phyloP scores from a whole-genome alignment of 2,888 invertebrate species.

The Agapostemon virescens region DNA sequence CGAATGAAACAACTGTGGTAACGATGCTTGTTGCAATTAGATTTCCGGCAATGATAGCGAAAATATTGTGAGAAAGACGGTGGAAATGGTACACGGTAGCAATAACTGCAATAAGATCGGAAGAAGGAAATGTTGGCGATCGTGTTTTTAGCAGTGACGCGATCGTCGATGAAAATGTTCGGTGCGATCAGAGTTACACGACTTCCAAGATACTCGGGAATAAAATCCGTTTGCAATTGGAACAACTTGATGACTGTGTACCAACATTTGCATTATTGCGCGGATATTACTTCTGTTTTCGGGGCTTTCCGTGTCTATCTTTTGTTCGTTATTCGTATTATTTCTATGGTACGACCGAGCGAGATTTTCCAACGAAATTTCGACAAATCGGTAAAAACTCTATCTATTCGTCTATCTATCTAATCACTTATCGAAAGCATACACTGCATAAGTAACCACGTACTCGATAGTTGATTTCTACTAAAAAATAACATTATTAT shows the following conservation, averaged over 20 bases:
- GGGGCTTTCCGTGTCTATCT: not conserved
- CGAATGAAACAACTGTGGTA: not conserved
- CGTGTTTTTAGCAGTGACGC: not conserved
- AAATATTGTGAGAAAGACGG: slow-evolving; percentile 34
- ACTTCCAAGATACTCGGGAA: not conserved
- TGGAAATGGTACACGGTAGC: slow-evolving; percentile 6
- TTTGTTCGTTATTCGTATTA: not conserved
- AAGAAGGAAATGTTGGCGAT: too few species aligned
- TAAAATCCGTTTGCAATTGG: not conserved
- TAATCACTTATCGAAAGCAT: slow-evolving; percentile 19
- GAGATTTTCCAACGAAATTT: slow-evolving; percentile 6
- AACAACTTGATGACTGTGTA: not conserved
- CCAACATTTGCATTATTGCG: not conserved
- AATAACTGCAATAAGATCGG: not conserved
- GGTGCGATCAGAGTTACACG: not conserved
- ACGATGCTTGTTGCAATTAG: not conserved
- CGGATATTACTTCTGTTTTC: slow-evolving; percentile 11
- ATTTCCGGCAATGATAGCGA: not conserved
- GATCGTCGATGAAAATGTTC: not conserved
- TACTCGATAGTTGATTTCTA: slow-evolving; percentile 32
- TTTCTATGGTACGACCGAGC: not conserved
- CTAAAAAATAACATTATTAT: slow-evolving; percentile 23
- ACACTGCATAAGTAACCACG: slow-evolving; percentile 43
- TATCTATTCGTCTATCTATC: slow-evolving; percentile 1
- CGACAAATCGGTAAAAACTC: slow-evolving; percentile 1